Evolutionary conservation across 1,140 invertebrate genomes (phyloP), one percentile per base, ranked within the genome.

Genomic region (Drosophila quadrilineata): DNA sequence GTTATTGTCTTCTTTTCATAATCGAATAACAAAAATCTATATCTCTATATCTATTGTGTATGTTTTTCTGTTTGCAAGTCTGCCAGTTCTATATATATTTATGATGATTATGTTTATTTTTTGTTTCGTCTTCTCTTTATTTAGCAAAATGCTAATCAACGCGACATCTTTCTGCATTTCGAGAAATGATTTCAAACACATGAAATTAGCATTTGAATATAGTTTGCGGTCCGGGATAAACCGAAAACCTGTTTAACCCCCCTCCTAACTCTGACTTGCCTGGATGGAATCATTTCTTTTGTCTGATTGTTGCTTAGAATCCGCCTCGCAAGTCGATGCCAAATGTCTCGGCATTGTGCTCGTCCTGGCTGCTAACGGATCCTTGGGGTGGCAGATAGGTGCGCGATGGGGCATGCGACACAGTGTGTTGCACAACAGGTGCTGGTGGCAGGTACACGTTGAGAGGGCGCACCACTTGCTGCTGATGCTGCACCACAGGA

Each of bases 191-290:
- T 66, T 36, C 35, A 57, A 52, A 5, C 9, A 9, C n/a, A n/a
- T n/a, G n/a, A 50, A 69, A 82, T 82, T 82, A 63, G 72, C 77
- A 82, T 84, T 59, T 59, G 64, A 82, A 84, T 84, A 63, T 69
- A 69, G 68, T 69, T 71, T 33, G 68, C 14, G 40, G 19, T 35
- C 53, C 58, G 75, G 75, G 60, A 66, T 67, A 70, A 75, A 48
- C 60, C 71, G 17, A n/a, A 3, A 71, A 80, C 73, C 77, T 60
- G 45, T 69, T 73, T 71, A 14, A 22, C 9, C 28, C 12, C 19
- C n/a, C n/a, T n/a, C n/a, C n/a, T n/a, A n/a, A n/a, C n/a, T n/a
- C n/a, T n/a, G n/a, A n/a, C n/a, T 35, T 22, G 49, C 22, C 19
- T 10, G 8, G 21, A 58, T 6, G 14, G 33, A 17, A 24, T 26